phyloP scores from a whole-genome alignment of 92 coral and sea anemone species.

The Phenganax stokvisi region DNA sequence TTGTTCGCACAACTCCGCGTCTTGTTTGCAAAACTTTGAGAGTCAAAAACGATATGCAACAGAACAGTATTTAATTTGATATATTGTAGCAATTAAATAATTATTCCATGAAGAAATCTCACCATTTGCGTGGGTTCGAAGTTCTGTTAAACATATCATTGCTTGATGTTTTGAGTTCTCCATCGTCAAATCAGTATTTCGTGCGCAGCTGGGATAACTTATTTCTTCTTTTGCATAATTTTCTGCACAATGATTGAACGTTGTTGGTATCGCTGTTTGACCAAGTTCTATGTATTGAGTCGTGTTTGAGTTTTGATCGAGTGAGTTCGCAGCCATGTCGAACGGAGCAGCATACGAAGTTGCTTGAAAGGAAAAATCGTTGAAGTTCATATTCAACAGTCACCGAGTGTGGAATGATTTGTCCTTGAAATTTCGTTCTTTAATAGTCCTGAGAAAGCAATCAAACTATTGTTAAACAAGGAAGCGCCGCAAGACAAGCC shows the following conservation, averaged over 20 bases:
- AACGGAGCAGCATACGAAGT: neutral
- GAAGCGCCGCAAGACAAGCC: conserved; percentile 25
- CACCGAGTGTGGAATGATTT: neutral
- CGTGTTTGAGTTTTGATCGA: neutral
- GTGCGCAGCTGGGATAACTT: neutral
- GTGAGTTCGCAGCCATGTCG: neutral
- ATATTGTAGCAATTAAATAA: neutral
- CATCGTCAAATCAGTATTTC: neutral
- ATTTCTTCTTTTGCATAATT: neutral
- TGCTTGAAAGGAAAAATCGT: neutral
- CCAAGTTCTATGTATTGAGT: conserved; percentile 11
- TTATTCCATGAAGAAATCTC: neutral
- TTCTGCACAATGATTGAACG: neutral
- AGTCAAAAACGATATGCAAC: too few relatives aligned
- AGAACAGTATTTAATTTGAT: too few relatives aligned
- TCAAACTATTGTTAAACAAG: conserved; percentile 22
- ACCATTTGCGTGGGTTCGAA: neutral
- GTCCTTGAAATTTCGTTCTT: neutral
- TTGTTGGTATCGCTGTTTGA: neutral
- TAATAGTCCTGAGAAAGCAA: conserved; percentile 18
- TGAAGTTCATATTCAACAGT: conserved; percentile 3
- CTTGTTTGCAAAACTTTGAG: too few relatives aligned
- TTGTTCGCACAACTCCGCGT: too few relatives aligned
- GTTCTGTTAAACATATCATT: conserved; percentile 15
- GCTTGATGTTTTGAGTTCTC: neutral